These are phyloP conservation scores for Diadophis punctatus DNA, from an alignment of 2,113 vertebrate genomes.

Conservation along the genomic window DNA sequence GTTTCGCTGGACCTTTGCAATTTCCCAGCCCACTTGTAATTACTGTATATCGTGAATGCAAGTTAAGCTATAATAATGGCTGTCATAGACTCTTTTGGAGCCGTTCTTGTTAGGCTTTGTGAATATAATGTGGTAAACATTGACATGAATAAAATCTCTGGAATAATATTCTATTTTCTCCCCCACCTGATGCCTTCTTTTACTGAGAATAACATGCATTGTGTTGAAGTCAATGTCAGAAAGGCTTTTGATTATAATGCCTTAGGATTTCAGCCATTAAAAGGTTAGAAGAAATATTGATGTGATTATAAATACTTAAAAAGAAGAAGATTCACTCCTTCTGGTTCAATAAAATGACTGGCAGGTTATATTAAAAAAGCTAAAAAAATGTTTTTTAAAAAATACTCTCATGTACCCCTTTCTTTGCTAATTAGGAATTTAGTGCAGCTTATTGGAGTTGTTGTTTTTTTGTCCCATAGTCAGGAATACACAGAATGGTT, in stretches of 20 bases:
- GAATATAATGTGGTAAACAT: slow-evolving; percentile 24
- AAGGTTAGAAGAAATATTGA: background rate
- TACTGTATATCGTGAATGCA: slow-evolving; percentile 39
- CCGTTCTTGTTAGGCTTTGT: slow-evolving; percentile 43
- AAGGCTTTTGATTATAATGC: background rate
- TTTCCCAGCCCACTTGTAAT: slow-evolving; percentile 38
- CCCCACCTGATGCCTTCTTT: background rate
- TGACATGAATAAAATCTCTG: slow-evolving; percentile 33
- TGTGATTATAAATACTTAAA: background rate
- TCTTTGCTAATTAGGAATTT: background rate
- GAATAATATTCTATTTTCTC: slow-evolving; percentile 46
- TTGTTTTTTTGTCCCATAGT: background rate
- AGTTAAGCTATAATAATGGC: slow-evolving; percentile 47
- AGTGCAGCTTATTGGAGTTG: background rate
- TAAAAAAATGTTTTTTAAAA: background rate
- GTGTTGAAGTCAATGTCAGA: slow-evolving; percentile 5
- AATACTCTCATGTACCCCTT: background rate
- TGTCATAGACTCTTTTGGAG: slow-evolving; percentile 49
- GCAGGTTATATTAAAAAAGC: background rate
- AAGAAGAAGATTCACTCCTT: background rate
- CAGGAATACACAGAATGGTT: background rate
- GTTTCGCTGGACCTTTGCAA: slow-evolving; percentile 28
- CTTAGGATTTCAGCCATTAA: background rate
- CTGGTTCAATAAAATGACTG: slow-evolving; percentile 2
- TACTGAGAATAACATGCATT: background rate